These are phyloP conservation scores for Hystrix cristata DNA, from an alignment of 2,113 vertebrate genomes.

Conservation along the genomic window DNA sequence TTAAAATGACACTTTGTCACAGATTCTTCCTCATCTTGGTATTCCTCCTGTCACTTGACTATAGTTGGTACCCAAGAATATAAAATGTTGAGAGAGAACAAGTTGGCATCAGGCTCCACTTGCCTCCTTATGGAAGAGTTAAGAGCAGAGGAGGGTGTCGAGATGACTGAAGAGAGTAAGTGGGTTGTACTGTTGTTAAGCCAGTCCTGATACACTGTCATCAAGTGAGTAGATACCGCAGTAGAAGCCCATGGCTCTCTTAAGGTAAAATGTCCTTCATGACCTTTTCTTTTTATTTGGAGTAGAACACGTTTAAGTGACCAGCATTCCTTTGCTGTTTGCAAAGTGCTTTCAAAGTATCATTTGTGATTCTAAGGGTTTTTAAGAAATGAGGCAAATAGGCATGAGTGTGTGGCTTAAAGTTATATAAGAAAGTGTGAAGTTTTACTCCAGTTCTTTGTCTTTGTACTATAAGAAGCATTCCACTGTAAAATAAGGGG, in stretches of 20 bases:
- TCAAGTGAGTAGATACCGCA: neutral
- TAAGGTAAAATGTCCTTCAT: neutral
- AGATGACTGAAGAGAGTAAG: neutral
- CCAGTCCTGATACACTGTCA: neutral
- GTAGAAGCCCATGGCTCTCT: neutral
- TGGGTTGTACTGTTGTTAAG: neutral
- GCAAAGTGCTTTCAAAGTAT: neutral
- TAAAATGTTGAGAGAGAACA: neutral
- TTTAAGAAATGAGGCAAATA: slow-evolving; percentile 18
- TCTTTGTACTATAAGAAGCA: neutral
- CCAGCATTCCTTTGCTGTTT: slow-evolving; percentile 1
- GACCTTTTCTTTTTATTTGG: neutral
- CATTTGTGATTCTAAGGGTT: neutral
- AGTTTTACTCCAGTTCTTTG: neutral
- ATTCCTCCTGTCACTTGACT: neutral
- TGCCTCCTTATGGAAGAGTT: neutral
- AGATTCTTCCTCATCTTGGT: slow-evolving; percentile 39
- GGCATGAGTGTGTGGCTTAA: neutral
- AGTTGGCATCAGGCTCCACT: neutral
- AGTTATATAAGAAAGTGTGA: neutral
- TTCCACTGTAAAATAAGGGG: neutral
- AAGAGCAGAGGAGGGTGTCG: neutral
- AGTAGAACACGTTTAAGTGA: slow-evolving; percentile 9
- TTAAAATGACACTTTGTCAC: slow-evolving; percentile 61
- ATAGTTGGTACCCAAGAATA: neutral